Evolutionary conservation across 1,140 invertebrate species (phyloP).

Genomic region (Schlechtendalia chinensis): DNA sequence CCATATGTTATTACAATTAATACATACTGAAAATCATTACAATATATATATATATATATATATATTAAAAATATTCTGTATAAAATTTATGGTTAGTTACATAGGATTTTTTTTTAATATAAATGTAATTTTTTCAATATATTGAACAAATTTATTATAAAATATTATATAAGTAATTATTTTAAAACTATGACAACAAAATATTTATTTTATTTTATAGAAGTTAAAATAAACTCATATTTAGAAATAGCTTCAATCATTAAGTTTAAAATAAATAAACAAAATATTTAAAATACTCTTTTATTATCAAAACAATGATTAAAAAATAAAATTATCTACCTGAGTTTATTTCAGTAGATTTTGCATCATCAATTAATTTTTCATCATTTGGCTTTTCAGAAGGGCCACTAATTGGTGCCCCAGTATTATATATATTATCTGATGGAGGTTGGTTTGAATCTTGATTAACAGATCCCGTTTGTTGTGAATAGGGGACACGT

Average conservation of each 20-base stretch:
- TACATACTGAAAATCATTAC: too few species aligned
- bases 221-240: neutral
- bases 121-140: neutral
- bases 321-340: neutral
- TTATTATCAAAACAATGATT: too few species aligned
- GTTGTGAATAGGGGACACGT: slow-evolving; percentile 59
- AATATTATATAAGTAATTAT: neutral
- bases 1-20: too few species aligned
- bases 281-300: too few species aligned
- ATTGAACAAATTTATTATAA: neutral
- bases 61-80: too few species aligned
- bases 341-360: slow-evolving; percentile 4
- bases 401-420: neutral
- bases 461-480: slow-evolving; percentile 26
- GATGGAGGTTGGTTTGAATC: slow-evolving; percentile 16
- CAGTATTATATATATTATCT: neutral
- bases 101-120: too few species aligned
- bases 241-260: too few species aligned
- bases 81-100: too few species aligned
- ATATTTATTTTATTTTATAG: neutral
- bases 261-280: too few species aligned
- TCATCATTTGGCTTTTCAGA: slow-evolving; percentile 34
- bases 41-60: too few species aligned
- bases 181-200: neutral
- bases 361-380: slow-evolving; percentile 17